Evolutionary conservation across 2,888 invertebrate species (phyloP), one percentile per base, ranked within the genome.

Genomic region (Pseudanteris insignis): DNA sequence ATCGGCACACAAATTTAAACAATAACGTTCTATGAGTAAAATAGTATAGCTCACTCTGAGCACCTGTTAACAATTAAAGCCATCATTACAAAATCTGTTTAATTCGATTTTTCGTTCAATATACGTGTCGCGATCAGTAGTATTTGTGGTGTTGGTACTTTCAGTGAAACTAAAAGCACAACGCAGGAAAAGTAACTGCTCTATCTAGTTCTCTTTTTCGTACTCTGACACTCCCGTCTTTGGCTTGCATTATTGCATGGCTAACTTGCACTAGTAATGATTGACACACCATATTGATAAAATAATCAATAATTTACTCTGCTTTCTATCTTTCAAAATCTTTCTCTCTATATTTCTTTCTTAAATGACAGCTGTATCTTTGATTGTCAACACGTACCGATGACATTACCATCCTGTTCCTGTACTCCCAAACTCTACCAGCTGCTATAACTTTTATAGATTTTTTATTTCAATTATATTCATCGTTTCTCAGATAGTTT

Each of bases 111-210:
- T n/a, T n/a, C n/a, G n/a, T n/a, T n/a, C n/a, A n/a, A n/a, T n/a
- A n/a, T n/a, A n/a, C n/a, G n/a, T n/a, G n/a, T 6, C 44, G 58
- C 50, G 48, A 43, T 25, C 9, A 46, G 14, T 47, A 51, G 53
- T 54, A 44, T 44, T 33, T 34, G 38, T 46, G 44, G 55, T 61
- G 61, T 61, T 61, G 61, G 61, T 55, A 61, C 55, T 61, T 54
- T 47, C 48, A 44, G 44, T 57, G 37, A 43, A 57, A 57, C 28
- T 11, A 57, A 44, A 30, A 50, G 13, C 41, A 46, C 50, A 48
- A 43, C 38, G 44, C 50, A 59, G 33, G 38, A 46, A 33, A 25
- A 38, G 10, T 54, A 43, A 50, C 21, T n/a, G 34, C 25, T 33
- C 11, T n/a, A n/a, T n/a, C 12, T 8, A 9, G 11, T 12, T n/a